Evolutionary conservation across 2,797 vertebrate species (phyloP), one percentile per base, ranked within the genome.

Genomic region (Sebastes vulpes): DNA sequence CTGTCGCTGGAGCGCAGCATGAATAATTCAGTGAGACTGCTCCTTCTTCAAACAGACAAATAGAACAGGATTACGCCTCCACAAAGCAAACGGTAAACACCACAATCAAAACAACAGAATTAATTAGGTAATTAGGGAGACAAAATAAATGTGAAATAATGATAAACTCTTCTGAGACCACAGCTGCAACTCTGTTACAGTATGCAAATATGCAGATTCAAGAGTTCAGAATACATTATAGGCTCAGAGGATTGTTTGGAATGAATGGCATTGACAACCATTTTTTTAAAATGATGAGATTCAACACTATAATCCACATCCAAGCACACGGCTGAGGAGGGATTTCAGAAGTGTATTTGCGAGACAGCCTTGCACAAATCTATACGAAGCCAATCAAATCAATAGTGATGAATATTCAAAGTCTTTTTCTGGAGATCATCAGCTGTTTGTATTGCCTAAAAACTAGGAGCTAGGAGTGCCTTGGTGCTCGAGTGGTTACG

Each of bases 71-170:
- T 96, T 95, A 95, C 92, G 93, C 94, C 93, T 95, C 91, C 94
- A 92, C 94, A 94, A 94, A 95, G 95, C 96, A 96, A 96, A 96
- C 89, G 94, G 95, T 95, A 96, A 96, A 96, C 96, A 97, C 93
- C 92, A 91, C 96, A 96, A 97, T 96, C 96, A 96, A 96, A 97
- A 96, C 96, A 97, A 96, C 95, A 86, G 95, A 96, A 96, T 96
- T 96, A 96, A 96, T 97, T 93, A 96, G 95, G 95, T 96, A 96
- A 96, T 96, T 96, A 96, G 94, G 88, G 92, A 96, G 94, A 96
- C 96, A 96, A 96, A 97, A 97, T 96, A 96, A 96, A 96, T 96
- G 95, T 93, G 94, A 96, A 96, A 96, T 95, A 96, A 96, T 96
- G 94, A 95, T 96, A 95, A 96, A 95, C 93, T 96, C 95, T 94